These are phyloP conservation scores for Villa cingulata DNA, from an alignment of 2,888 invertebrate genomes.

Conservation along the genomic window DNA sequence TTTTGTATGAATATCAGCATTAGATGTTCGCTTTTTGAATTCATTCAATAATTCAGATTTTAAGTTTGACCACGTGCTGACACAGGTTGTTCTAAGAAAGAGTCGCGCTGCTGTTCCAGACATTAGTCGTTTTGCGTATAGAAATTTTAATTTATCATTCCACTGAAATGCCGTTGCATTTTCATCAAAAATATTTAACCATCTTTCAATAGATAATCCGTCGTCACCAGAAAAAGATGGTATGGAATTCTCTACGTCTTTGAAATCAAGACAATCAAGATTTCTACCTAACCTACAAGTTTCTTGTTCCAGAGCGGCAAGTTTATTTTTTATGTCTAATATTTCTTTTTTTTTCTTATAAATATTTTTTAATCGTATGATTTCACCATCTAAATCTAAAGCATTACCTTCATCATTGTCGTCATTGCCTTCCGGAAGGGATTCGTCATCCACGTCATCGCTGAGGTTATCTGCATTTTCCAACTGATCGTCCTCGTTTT, in stretches of 20 bases:
- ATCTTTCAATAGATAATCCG: not conserved
- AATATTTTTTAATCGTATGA: not conserved
- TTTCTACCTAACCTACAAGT: not conserved
- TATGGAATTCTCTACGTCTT: not conserved
- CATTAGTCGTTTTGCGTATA: not conserved
- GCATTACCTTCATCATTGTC: too few relatives aligned
- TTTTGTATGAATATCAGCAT: not conserved
- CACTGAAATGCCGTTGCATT: not conserved
- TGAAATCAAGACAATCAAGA: not conserved
- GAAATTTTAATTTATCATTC: not conserved
- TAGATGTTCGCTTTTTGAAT: not conserved
- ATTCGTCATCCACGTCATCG: not conserved
- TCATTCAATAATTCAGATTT: not conserved
- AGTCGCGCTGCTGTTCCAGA: not conserved
- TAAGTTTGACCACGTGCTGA: not conserved
- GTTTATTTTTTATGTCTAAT: not conserved
- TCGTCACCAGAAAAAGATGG: constrained; percentile 1
- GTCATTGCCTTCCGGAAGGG: not conserved
- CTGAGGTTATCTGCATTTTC: not conserved
- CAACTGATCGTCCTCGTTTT: not conserved
- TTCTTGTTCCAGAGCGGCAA: not conserved
- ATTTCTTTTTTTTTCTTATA: not conserved
- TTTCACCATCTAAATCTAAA: not conserved
- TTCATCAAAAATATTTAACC: constrained; percentile 1
- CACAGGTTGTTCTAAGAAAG: too few relatives aligned